Conservation (phyloP, 2,888 invertebrate species). For the Acronicta alni region DNA sequence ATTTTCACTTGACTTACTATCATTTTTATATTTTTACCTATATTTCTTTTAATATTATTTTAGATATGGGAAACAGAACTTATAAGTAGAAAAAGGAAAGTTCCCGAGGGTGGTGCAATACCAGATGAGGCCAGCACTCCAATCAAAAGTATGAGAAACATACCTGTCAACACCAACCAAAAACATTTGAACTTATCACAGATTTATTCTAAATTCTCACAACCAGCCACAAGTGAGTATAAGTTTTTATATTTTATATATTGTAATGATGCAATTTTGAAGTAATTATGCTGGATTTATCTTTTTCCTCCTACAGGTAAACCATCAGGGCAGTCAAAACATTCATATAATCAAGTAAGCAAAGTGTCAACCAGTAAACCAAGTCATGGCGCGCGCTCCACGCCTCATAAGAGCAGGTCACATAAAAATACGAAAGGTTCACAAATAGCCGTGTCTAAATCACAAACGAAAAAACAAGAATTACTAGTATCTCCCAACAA, state of each 20-base stretch:
- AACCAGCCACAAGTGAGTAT: slow-evolving; percentile 81
- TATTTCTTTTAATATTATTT: slow-evolving; percentile 37
- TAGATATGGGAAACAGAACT: slow-evolving; percentile 86
- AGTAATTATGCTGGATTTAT: not conserved
- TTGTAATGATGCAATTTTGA: not conserved
- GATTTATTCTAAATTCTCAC: slow-evolving; percentile 86
- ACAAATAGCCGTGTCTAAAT: slow-evolving; percentile 61
- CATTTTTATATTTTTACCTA: not conserved
- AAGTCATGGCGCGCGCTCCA: slow-evolving; percentile 68
- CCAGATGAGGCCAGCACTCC: slow-evolving; percentile 75
- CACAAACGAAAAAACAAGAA: slow-evolving; percentile 76
- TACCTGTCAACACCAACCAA: slow-evolving; percentile 81
- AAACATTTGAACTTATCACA: slow-evolving; percentile 86
- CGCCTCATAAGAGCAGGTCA: slow-evolving; percentile 73
- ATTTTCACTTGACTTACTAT: no score
- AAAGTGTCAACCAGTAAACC: slow-evolving; percentile 87
- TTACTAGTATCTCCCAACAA: slow-evolving; percentile 71
- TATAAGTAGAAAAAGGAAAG: slow-evolving; percentile 81
- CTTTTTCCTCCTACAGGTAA: slow-evolving; percentile 73
- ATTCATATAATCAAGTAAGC: slow-evolving; percentile 88
- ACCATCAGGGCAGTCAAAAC: slow-evolving; percentile 84
- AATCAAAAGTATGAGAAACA: slow-evolving; percentile 82
- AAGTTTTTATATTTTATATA: not conserved
- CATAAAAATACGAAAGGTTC: slow-evolving; percentile 65
- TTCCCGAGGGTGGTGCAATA: slow-evolving; percentile 73